These are phyloP conservation scores for Darevskia nairensis DNA, from an alignment of 2,797 vertebrate species.

Conservation along the genomic window DNA sequence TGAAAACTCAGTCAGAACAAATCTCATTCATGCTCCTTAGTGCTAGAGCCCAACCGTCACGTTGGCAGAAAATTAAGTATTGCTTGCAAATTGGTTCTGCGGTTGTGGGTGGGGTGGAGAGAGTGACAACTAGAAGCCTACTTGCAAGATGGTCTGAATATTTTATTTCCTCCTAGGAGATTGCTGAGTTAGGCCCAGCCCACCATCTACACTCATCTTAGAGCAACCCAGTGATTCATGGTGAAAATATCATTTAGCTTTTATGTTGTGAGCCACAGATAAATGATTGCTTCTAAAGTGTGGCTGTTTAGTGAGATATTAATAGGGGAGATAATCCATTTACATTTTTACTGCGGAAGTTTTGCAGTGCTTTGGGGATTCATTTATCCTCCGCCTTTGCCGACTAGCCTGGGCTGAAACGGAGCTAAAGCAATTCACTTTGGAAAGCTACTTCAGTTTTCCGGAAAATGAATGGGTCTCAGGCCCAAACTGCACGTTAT, in stretches of 20 bases:
- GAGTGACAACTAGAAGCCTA: slow-evolving; percentile 46
- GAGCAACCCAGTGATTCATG: slow-evolving; percentile 62
- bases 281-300: slow-evolving; percentile 63
- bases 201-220: slow-evolving; percentile 51
- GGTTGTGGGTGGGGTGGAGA: neutral
- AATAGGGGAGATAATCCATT: slow-evolving; percentile 70
- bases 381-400: slow-evolving; percentile 68
- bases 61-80: slow-evolving; percentile 23
- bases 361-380: slow-evolving; percentile 70
- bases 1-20: slow-evolving; percentile 15
- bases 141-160: slow-evolving; percentile 60
- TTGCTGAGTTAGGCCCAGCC: slow-evolving; percentile 38
- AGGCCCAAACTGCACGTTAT: neutral
- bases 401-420: slow-evolving; percentile 59
- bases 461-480: neutral
- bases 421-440: slow-evolving; percentile 59
- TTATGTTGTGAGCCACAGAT: slow-evolving; percentile 58
- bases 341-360: slow-evolving; percentile 65
- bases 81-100: slow-evolving; percentile 33
- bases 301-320: slow-evolving; percentile 71
- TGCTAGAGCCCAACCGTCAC: slow-evolving; percentile 31
- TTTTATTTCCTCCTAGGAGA: slow-evolving; percentile 59
- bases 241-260: slow-evolving; percentile 59
- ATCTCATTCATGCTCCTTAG: slow-evolving; percentile 13
- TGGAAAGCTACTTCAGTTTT: slow-evolving; percentile 47